phyloP scores from a whole-genome alignment of 2,113 vertebrate genomes.

The Forbesichthys papilliferus region DNA sequence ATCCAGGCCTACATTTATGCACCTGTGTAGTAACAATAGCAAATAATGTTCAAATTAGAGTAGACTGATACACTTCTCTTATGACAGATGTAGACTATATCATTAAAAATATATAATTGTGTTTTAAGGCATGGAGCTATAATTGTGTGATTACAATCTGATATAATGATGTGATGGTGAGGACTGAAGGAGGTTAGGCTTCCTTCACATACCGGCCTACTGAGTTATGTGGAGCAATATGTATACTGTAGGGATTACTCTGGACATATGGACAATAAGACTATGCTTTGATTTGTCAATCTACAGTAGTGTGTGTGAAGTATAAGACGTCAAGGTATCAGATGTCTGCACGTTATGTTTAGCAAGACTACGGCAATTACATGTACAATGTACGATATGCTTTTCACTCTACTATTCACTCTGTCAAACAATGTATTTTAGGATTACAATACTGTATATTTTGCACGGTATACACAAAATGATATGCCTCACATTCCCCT shows the following conservation, averaged over 20 bases:
- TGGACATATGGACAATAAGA: not conserved
- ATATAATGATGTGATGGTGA: not conserved
- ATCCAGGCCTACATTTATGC: not conserved
- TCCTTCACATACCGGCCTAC: not conserved
- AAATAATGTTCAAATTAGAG: not conserved
- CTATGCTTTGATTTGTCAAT: not conserved
- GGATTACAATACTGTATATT: too few species aligned
- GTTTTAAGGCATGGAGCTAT: too few species aligned
- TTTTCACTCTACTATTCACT: too few species aligned
- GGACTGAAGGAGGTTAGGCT: not conserved
- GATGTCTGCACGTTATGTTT: too few species aligned
- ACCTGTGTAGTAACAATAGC: not conserved
- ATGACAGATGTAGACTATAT: not conserved
- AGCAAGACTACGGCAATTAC: too few species aligned
- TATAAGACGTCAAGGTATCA: too few species aligned
- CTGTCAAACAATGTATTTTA: too few species aligned
- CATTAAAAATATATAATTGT: too few species aligned
- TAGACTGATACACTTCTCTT: not conserved
- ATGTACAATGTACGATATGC: too few species aligned
- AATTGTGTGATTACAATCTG: too few species aligned
- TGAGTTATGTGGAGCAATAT: not conserved
- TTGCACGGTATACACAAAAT: constrained; percentile 2
- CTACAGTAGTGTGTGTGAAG: not conserved
- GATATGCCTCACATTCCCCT: constrained; percentile 31
- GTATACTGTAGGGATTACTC: not conserved